Evolutionary conservation across 2,113 vertebrate genomes (phyloP).

Genomic region (Arothron firmamentum): DNA sequence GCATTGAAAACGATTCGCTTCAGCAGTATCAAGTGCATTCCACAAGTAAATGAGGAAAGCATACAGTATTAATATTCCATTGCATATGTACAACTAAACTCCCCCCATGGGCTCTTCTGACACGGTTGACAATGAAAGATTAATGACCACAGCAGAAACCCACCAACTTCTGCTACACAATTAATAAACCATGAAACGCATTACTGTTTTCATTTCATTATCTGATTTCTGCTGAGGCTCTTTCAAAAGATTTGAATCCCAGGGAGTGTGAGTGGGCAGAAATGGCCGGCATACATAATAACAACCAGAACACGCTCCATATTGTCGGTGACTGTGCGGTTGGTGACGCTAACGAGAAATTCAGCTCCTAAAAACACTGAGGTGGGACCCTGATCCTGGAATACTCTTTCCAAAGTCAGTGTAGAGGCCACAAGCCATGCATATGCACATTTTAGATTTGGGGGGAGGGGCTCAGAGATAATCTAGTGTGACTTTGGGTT

Average conservation of each 20-base stretch:
- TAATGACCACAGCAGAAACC: slow-evolving; percentile 50
- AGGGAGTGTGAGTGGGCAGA: slow-evolving; percentile 33
- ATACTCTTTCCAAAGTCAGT: too few species aligned
- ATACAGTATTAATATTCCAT: slow-evolving; percentile 56
- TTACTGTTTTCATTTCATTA: slow-evolving; percentile 55
- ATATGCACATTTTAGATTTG: neutral
- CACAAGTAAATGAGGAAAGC: slow-evolving; percentile 32
- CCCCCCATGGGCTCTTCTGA: slow-evolving; percentile 52
- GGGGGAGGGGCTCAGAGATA: neutral
- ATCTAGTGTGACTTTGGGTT: neutral
- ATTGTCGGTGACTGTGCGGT: slow-evolving; percentile 25
- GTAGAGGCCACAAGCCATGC: too few species aligned
- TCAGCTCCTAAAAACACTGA: too few species aligned
- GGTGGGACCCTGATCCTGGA: too few species aligned
- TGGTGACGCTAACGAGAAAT: slow-evolving; percentile 4
- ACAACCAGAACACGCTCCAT: slow-evolving; percentile 2
- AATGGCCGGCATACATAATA: slow-evolving; percentile 43
- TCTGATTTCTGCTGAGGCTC: slow-evolving; percentile 38
- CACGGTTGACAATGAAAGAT: slow-evolving; percentile 61
- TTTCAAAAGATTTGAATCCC: slow-evolving; percentile 43
- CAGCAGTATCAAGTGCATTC: slow-evolving; percentile 45
- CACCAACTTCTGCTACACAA: slow-evolving; percentile 42
- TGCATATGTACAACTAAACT: slow-evolving; percentile 43
- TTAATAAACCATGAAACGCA: slow-evolving; percentile 69
- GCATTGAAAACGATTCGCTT: slow-evolving; percentile 41